These are phyloP conservation scores for Thymelicus lineola DNA, from an alignment of 2,888 invertebrate species.

Conservation along the genomic window DNA sequence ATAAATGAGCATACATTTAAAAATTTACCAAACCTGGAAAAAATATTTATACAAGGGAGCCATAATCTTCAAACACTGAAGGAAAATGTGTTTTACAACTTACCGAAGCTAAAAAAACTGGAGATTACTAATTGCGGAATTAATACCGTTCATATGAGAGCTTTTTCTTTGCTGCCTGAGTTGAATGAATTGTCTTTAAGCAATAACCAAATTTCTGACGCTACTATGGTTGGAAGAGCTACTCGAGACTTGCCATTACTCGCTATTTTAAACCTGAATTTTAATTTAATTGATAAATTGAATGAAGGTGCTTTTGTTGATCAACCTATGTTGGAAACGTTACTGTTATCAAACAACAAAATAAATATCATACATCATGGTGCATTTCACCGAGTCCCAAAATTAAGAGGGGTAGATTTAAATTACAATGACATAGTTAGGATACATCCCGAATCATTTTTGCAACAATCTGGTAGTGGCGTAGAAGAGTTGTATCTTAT, in stretches of 20 bases:
- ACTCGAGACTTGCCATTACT: slow-evolving; percentile 90
- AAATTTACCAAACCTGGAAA: slow-evolving; percentile 89
- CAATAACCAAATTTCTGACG: slow-evolving; percentile 90
- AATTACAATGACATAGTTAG: slow-evolving; percentile 91
- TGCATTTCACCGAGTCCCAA: slow-evolving; percentile 92
- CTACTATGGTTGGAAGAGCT: slow-evolving; percentile 92
- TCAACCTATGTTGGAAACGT: slow-evolving; percentile 87
- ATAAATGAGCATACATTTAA: slow-evolving; percentile 89
- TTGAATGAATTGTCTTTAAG: slow-evolving; percentile 89
- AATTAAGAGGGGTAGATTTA: slow-evolving; percentile 89
- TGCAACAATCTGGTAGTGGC: slow-evolving; percentile 89
- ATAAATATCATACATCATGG: slow-evolving; percentile 92
- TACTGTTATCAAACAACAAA: slow-evolving; percentile 89
- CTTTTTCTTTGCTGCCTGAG: slow-evolving; percentile 89
- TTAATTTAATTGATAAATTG: slow-evolving; percentile 89
- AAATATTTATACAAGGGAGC: slow-evolving; percentile 90
- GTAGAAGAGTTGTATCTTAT: slow-evolving; percentile 92
- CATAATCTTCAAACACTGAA: slow-evolving; percentile 88
- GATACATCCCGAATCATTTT: slow-evolving; percentile 93
- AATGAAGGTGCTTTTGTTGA: slow-evolving; percentile 93
- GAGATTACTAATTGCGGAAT: slow-evolving; percentile 92
- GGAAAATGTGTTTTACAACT: slow-evolving; percentile 89
- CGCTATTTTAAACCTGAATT: slow-evolving; percentile 88
- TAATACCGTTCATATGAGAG: slow-evolving; percentile 91
- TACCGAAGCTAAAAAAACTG: slow-evolving; percentile 88